A percentile compares a stretch with the other conserved stretches of the same genome.
phyloP scores from a whole-genome alignment of 2,888 invertebrate genomes.

The Drosophila monieri region DNA sequence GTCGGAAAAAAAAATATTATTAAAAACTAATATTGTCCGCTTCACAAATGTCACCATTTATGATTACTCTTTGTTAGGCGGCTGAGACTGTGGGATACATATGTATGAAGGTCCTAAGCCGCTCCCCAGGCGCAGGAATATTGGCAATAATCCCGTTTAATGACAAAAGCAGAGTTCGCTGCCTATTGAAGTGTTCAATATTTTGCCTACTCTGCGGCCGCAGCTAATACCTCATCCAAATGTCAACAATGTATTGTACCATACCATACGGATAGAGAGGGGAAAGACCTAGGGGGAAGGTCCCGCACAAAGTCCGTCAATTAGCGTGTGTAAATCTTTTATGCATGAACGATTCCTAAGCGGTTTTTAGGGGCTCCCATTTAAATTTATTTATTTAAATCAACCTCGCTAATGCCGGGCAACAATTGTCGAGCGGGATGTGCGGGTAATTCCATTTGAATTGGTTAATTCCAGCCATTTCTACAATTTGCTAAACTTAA shows the following conservation, averaged over 20 bases:
- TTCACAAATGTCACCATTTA: constrained; percentile 77
- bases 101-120: constrained; percentile 48
- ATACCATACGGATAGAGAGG: not conserved
- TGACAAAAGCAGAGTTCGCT: constrained; percentile 62
- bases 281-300: constrained; percentile 6
- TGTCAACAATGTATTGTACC: constrained; percentile 56
- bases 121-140: constrained; percentile 45
- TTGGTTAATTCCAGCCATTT: constrained; percentile 31
- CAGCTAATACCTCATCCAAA: constrained; percentile 40
- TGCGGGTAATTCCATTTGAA: constrained; percentile 39
- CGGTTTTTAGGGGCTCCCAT: constrained; percentile 62
- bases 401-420: constrained; percentile 49
- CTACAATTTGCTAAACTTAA: constrained; percentile 36
- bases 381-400: constrained; percentile 74
- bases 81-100: constrained; percentile 17
- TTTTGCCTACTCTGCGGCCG: constrained; percentile 76
- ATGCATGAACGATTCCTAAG: constrained; percentile 69
- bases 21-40: constrained; percentile 63
- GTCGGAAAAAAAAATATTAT: constrained; percentile 9
- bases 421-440: constrained; percentile 46
- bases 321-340: constrained; percentile 76
- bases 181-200: constrained; percentile 56
- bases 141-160: constrained; percentile 67
- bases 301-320: constrained; percentile 55
- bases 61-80: constrained; percentile 43